Conservation (phyloP, 1,140 invertebrate species). For the Harpegnathos saltator region DNA sequence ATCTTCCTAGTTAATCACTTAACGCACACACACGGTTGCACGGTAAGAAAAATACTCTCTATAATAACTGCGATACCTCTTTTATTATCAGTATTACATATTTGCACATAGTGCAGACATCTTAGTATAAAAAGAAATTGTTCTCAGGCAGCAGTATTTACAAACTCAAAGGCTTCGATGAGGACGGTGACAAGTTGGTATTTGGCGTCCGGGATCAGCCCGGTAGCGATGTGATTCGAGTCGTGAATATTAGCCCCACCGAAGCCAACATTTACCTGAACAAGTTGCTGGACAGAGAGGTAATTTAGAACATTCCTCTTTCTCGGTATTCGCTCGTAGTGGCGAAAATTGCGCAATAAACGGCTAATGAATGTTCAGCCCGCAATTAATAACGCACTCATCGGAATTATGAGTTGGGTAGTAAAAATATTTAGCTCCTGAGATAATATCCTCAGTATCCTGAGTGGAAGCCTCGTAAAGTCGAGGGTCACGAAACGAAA, state of each 20-base stretch:
- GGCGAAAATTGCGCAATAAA: too few species aligned
- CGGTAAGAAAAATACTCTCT: too few species aligned
- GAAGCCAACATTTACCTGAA: constrained; percentile 95
- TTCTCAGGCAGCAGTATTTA: constrained; percentile 93
- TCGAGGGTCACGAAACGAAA: not conserved
- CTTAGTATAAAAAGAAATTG: not conserved
- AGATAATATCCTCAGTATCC: constrained; percentile 26
- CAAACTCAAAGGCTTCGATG: constrained; percentile 92
- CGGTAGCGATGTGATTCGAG: constrained; percentile 93
- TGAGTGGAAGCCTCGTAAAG: not conserved
- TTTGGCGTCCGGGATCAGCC: constrained; percentile 93
- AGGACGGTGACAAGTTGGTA: constrained; percentile 93
- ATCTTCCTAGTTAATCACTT: too few species aligned
- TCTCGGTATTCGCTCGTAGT: not conserved
- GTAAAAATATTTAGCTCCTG: not conserved
- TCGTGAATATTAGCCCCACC: constrained; percentile 92
- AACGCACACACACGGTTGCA: too few species aligned
- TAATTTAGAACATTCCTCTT: constrained; percentile 32
- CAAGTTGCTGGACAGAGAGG: constrained; percentile 96
- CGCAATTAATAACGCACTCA: not conserved
- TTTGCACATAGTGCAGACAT: not conserved
- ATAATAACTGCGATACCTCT: too few species aligned
- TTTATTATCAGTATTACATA: too few species aligned
- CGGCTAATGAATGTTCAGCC: too few species aligned
- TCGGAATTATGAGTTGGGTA: not conserved